Evolutionary conservation across 2,797 vertebrate genomes (phyloP).

Genomic region (Arremon aurantiirostris): DNA sequence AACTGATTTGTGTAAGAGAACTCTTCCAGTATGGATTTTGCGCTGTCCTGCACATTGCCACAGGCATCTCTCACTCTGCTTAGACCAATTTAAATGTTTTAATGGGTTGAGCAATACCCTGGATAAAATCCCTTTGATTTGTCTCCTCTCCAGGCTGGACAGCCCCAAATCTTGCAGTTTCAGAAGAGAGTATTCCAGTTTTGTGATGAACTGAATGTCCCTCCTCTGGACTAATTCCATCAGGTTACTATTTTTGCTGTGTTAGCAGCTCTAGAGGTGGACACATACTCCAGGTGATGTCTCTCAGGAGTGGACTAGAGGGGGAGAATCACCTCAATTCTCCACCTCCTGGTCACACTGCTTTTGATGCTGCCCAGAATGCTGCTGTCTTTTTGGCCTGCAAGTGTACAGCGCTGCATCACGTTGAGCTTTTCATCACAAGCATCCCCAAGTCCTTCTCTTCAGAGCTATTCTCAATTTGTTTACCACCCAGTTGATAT

Average conservation of each 20-base stretch:
- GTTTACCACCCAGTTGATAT: neutral
- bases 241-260: neutral
- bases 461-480: neutral
- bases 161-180: neutral
- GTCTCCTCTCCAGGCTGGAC: neutral
- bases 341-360: fast-evolving
- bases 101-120: neutral
- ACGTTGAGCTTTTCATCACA: neutral
- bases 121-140: neutral
- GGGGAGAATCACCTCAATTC: neutral
- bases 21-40: neutral
- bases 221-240: neutral
- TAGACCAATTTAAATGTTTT: neutral
- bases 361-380: neutral
- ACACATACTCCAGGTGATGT: neutral
- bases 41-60: neutral
- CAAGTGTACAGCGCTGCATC: neutral
- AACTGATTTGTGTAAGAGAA: neutral
- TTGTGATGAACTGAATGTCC: neutral
- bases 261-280: neutral
- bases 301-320: neutral
- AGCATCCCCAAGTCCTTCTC: neutral
- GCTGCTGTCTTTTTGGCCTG: neutral
- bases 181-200: neutral
- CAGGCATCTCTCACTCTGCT: neutral